Percentiles rank a stretch among this genome's conserved stretches.
Evolutionary conservation across 2,113 vertebrate genomes (phyloP).

Genomic region (Pheucticus melanocephalus): DNA sequence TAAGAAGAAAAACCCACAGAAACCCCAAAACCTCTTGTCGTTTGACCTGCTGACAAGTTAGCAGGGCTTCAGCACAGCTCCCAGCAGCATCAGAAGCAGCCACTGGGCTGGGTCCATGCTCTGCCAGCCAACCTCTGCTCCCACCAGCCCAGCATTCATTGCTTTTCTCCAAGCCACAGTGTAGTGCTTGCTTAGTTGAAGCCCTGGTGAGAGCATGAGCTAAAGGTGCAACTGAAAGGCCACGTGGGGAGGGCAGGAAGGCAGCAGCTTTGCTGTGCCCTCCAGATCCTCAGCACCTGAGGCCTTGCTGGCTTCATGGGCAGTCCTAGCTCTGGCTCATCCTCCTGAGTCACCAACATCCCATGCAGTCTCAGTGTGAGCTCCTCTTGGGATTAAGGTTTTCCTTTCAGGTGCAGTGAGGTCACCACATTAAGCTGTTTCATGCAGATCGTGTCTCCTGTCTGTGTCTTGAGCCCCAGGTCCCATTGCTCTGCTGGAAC

Average conservation of each 20-base stretch:
- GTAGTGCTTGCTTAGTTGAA: background rate
- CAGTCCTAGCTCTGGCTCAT: background rate
- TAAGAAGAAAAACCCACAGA: background rate
- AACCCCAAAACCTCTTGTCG: background rate
- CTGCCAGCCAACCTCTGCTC: background rate
- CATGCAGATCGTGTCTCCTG: background rate
- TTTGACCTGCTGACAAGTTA: background rate
- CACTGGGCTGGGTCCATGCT: background rate
- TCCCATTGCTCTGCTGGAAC: background rate
- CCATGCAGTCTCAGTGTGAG: accelerated
- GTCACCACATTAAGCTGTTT: background rate
- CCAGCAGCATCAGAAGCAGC: background rate
- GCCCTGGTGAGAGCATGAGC: background rate
- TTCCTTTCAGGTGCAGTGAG: background rate
- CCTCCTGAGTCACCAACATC: background rate
- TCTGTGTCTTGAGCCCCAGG: background rate
- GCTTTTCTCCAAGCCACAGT: background rate
- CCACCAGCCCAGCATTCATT: background rate
- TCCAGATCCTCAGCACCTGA: background rate
- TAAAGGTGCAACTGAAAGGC: background rate
- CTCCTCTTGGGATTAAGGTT: background rate
- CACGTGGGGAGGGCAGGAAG: accelerated
- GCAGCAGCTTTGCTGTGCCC: background rate
- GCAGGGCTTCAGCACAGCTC: background rate
- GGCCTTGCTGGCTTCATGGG: background rate